Evolutionary conservation across 1,140 invertebrate species (phyloP), one percentile per base, ranked within the genome.

Genomic region (Sipha flava): DNA sequence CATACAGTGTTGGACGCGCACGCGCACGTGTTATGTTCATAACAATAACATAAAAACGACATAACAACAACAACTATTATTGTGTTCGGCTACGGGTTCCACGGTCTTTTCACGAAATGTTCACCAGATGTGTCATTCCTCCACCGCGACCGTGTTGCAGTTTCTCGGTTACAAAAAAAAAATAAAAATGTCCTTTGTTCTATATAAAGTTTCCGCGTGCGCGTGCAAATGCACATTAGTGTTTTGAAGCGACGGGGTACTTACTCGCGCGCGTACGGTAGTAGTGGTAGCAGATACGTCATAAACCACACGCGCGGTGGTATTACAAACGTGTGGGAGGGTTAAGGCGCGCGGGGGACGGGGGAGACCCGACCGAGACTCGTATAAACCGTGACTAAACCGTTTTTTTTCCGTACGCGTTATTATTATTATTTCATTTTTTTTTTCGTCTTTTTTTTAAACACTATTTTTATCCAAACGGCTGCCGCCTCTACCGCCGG

Each of bases 1-100:
- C n/a, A n/a, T n/a, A n/a, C n/a, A n/a, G n/a, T n/a, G n/a, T n/a
- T n/a, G n/a, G n/a, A n/a, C 29, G 29, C 4, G 29, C 26, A 16
- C 2, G 18, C n/a, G 9, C 5, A 57, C 3, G n/a, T 66, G 45
- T 34, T 49, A n/a, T 12, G 72, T 75, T 31, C 52, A 40, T 75
- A 75, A 75, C 72, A 75, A 75, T 75, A 59, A 77, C 73, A 59
- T 57, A 59, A 43, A 77, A 59, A 77, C 49, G 73, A 59, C n/a
- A n/a, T n/a, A n/a, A n/a, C 59, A 77, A 77, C 57, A 75, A 57
- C 57, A 75, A 75, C 72, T 75, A 75, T 57, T 75, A 75, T 75
- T 57, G 12, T 31, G 49, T 75, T 34, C 43, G 29, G 45, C n/a
- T n/a, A n/a, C n/a, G 70, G 31, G 70, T 57, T 43, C 52, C n/a